Percentiles rank a stretch among this genome's conserved stretches.
phyloP scores from a whole-genome alignment of 1,140 invertebrate species.

The Halictus rubicundus region DNA sequence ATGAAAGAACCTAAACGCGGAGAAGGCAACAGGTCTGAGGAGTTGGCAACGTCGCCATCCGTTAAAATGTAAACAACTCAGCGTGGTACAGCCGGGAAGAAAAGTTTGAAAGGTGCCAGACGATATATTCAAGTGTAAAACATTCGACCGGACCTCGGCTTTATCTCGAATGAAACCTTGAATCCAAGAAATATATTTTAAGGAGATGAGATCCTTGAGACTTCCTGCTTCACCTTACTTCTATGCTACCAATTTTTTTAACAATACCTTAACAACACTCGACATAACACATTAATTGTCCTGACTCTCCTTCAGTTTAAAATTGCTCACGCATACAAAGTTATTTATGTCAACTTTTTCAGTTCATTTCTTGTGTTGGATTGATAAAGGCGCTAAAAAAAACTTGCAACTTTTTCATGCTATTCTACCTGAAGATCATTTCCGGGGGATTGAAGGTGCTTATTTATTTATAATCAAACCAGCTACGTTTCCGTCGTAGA shows the following conservation, averaged over 20 bases:
- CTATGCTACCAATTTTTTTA: not conserved
- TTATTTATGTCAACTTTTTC: not conserved
- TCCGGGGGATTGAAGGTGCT: not conserved
- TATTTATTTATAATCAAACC: not conserved
- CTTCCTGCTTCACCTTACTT: not conserved
- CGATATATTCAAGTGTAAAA: constrained; percentile 46
- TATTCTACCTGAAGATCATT: not conserved
- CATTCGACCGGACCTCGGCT: not conserved
- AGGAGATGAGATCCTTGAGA: not conserved
- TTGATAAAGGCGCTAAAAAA: not conserved
- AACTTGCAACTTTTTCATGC: not conserved
- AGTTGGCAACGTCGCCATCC: constrained; percentile 77
- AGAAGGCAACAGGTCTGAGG: constrained; percentile 73
- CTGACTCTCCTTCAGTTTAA: not conserved
- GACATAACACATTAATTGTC: not conserved
- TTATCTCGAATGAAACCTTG: not conserved
- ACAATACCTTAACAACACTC: not conserved
- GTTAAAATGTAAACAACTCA: constrained; percentile 80
- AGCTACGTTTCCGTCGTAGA: not conserved
- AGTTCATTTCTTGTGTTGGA: not conserved
- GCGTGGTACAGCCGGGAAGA: constrained; percentile 69
- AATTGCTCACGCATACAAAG: not conserved
- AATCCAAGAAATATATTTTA: not conserved
- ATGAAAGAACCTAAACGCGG: constrained; percentile 64
- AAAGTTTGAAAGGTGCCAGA: constrained; percentile 53